phyloP scores from a whole-genome alignment of 2,888 invertebrate species.

The Oasisia sp. region DNA sequence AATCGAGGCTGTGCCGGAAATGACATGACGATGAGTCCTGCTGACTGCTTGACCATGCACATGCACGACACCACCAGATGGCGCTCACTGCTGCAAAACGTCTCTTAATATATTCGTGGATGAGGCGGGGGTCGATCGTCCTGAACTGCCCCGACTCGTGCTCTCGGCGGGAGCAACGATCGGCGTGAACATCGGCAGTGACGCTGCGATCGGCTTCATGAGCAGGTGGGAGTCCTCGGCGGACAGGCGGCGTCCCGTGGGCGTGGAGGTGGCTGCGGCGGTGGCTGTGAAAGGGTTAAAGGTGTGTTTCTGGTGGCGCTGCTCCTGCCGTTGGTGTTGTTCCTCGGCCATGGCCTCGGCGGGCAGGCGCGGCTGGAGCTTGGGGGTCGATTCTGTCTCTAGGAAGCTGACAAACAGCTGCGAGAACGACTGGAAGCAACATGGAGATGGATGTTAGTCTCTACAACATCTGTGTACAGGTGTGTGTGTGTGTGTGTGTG shows the following conservation, averaged over 20 bases:
- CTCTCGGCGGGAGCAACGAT: constrained; percentile 8
- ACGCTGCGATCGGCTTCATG: constrained; percentile 46
- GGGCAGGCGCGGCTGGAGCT: constrained; percentile 60
- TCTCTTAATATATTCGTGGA: constrained; percentile 56
- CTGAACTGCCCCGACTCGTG: constrained; percentile 43
- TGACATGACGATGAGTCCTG: not conserved
- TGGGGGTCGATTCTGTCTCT: constrained; percentile 77
- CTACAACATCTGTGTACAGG: too few relatives aligned
- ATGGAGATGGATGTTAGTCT: not conserved
- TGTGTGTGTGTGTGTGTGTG: too few relatives aligned
- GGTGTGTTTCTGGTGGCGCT: constrained; percentile 51
- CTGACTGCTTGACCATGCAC: not conserved
- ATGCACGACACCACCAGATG: not conserved
- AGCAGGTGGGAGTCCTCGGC: constrained; percentile 46
- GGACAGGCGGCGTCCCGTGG: constrained; percentile 27
- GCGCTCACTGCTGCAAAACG: constrained; percentile 45
- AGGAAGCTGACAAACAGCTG: constrained; percentile 83
- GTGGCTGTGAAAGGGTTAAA: constrained; percentile 63
- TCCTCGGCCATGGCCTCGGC: constrained; percentile 61
- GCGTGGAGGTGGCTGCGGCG: constrained; percentile 52
- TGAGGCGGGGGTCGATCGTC: constrained; percentile 46
- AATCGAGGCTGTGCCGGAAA: not conserved
- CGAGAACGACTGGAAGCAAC: constrained; percentile 71
- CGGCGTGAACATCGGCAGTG: constrained; percentile 47
- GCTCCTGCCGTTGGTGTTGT: constrained; percentile 47